Evolutionary conservation across 1,140 invertebrate species (phyloP).

Genomic region (Microplitis mediator): DNA sequence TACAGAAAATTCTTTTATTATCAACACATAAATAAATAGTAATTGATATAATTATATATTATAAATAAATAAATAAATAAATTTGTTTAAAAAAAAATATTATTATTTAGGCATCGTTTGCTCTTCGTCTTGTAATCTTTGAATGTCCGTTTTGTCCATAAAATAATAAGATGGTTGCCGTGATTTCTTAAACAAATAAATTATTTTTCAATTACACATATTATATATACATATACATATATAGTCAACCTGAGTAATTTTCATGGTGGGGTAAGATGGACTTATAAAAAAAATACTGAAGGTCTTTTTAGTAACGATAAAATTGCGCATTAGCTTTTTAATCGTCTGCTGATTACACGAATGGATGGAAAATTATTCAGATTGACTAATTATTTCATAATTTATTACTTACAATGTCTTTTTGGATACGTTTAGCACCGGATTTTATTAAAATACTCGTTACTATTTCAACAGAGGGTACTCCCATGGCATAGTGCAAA

Average conservation of each 20-base stretch:
- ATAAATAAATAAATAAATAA: conserved; percentile 9
- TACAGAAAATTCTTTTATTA: not conserved
- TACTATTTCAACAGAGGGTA: conserved; percentile 79
- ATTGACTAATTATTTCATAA: not conserved
- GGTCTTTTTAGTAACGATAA: too few species aligned
- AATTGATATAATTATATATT: not conserved
- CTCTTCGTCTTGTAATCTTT: conserved; percentile 82
- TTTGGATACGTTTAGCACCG: conserved; percentile 79
- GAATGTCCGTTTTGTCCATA: conserved; percentile 87
- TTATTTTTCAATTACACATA: not conserved
- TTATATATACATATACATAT: too few species aligned
- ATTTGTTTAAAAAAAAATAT: not conserved
- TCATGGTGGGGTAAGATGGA: too few species aligned
- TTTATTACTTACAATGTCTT: conserved; percentile 72
- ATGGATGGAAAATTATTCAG: too few species aligned
- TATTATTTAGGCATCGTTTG: conserved; percentile 54
- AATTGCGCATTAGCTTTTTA: too few species aligned
- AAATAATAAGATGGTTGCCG: conserved; percentile 90
- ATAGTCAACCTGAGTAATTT: too few species aligned
- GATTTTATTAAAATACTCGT: conserved; percentile 80
- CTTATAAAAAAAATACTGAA: too few species aligned
- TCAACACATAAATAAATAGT: not conserved
- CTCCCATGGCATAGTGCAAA: conserved; percentile 88
- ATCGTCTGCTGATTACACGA: too few species aligned
- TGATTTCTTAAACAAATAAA: conserved; percentile 67